Evolutionary conservation across 1,140 invertebrate genomes (phyloP).

Genomic region (Archegozetes longisetosus): DNA sequence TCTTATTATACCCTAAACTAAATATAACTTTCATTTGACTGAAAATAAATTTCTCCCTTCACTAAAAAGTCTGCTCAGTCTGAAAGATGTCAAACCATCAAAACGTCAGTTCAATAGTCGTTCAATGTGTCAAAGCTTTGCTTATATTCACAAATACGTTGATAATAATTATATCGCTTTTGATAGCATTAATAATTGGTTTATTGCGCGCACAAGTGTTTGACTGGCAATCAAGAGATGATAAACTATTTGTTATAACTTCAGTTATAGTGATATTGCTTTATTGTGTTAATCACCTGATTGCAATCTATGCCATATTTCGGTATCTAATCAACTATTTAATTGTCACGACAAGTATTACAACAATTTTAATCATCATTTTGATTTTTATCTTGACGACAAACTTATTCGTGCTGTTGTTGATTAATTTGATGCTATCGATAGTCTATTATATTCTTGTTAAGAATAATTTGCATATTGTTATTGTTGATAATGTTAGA

Average conservation of each 20-base stretch:
- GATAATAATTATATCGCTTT: background rate
- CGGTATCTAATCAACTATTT: background rate
- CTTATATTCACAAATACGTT: background rate
- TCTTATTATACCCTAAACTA: background rate
- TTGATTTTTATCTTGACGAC: background rate
- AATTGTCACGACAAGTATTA: background rate
- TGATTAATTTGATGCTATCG: background rate
- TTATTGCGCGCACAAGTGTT: background rate
- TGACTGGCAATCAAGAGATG: background rate
- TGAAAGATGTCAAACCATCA: background rate
- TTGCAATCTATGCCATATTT: background rate
- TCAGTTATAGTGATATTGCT: background rate
- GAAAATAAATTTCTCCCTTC: background rate
- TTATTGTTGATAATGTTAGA: background rate
- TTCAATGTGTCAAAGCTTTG: background rate
- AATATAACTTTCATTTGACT: background rate
- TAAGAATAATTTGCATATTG: background rate
- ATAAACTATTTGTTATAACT: background rate
- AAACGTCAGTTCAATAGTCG: background rate
- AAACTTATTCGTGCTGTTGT: background rate
- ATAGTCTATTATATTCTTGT: background rate
- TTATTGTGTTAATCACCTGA: background rate
- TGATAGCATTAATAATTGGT: background rate
- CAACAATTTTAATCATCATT: background rate
- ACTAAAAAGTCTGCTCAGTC: background rate